Percentiles rank a stretch among this genome's conserved stretches.
Evolutionary conservation across 2,888 invertebrate genomes (phyloP).

Genomic region (Anodontia alba): DNA sequence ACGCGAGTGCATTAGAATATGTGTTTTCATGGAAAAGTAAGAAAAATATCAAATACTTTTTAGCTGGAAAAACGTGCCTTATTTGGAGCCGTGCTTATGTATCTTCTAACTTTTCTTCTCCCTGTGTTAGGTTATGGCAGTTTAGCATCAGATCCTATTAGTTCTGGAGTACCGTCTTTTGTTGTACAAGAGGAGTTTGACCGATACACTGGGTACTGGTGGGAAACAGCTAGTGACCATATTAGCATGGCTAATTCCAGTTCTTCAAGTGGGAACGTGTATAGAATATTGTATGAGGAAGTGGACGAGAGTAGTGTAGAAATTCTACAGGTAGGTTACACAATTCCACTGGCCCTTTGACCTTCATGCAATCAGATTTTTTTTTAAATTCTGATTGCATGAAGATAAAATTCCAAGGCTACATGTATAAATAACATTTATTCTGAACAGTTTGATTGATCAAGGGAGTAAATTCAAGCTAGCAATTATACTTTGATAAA

Average conservation of each 20-base stretch:
- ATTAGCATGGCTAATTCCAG: not conserved
- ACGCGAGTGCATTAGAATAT: too few relatives aligned
- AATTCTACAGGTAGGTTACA: constrained; percentile 88
- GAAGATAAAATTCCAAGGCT: too few relatives aligned
- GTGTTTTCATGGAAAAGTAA: too few relatives aligned
- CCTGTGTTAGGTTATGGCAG: constrained; percentile 64
- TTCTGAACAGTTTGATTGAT: too few relatives aligned
- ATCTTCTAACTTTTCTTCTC: too few relatives aligned
- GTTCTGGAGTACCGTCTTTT: constrained; percentile 98
- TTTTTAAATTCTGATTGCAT: not conserved
- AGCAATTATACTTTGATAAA: too few relatives aligned
- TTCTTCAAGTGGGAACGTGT: constrained; percentile 38
- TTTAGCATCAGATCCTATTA: constrained; percentile 72
- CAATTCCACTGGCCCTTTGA: not conserved
- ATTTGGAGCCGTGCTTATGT: too few relatives aligned
- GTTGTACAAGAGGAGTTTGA: constrained; percentile 99
- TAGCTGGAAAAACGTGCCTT: too few relatives aligned
- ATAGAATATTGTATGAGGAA: constrained; percentile 87
- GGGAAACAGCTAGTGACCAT: constrained; percentile 89
- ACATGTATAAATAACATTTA: too few relatives aligned
- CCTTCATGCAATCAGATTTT: too few relatives aligned
- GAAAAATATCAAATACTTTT: too few relatives aligned
- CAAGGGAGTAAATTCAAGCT: too few relatives aligned
- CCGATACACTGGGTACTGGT: constrained; percentile 98
- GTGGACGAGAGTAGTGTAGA: constrained; percentile 92